phyloP scores from a whole-genome alignment of 2,113 vertebrate species.

The Chionis minor region DNA sequence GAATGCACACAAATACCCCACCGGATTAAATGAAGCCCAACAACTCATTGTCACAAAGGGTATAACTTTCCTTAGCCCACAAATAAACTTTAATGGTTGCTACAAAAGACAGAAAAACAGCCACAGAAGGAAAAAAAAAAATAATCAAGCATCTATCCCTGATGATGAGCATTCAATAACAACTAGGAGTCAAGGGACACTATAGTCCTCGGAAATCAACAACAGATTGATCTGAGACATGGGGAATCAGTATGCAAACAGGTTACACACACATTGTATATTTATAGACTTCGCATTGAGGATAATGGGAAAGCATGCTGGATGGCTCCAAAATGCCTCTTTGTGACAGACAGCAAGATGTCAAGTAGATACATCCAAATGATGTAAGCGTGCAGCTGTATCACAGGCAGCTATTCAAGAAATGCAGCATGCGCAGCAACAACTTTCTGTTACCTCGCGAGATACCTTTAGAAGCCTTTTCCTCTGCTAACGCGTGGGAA shows the following conservation, averaged over 20 bases:
- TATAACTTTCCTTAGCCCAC: conserved; percentile 12
- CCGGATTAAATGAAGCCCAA: conserved; percentile 38
- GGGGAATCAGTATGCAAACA: conserved; percentile 17
- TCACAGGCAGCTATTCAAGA: neutral
- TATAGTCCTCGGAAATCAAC: neutral
- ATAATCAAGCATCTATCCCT: neutral
- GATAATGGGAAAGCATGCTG: neutral
- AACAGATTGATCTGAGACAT: neutral
- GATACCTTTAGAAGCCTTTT: neutral
- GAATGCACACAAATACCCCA: conserved; percentile 48
- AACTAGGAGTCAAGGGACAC: neutral
- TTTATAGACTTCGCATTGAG: neutral
- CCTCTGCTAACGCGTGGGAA: neutral
- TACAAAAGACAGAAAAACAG: neutral
- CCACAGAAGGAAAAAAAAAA: neutral
- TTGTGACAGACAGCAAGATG: conserved; percentile 10
- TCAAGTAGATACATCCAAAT: neutral
- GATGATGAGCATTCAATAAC: neutral
- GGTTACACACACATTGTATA: neutral
- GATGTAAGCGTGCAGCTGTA: neutral
- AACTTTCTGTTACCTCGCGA: neutral
- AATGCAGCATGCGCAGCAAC: neutral
- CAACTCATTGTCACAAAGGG: neutral
- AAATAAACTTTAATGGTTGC: conserved; percentile 8
- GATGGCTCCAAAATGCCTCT: neutral